Evolutionary conservation across 2,113 vertebrate genomes (phyloP).

Genomic region (Pelecanus crispus): DNA sequence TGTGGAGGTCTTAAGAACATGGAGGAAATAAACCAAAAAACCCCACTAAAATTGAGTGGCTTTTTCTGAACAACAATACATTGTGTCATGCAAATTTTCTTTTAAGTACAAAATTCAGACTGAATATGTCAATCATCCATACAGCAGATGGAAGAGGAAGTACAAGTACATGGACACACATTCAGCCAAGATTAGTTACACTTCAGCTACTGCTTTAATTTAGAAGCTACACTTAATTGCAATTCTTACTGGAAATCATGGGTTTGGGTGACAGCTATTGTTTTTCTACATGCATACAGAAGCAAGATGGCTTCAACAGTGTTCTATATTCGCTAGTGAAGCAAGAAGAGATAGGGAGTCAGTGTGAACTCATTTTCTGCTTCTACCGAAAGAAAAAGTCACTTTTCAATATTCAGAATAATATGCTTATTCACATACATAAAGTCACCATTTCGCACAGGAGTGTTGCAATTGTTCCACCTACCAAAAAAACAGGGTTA

Average conservation of each 20-base stretch:
- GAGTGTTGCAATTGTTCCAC: constrained; percentile 93
- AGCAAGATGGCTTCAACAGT: background rate
- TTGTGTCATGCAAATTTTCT: background rate
- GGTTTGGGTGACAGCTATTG: background rate
- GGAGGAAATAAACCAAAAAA: background rate
- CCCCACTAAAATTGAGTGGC: background rate
- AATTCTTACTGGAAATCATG: background rate
- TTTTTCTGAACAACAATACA: background rate
- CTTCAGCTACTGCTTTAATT: constrained; percentile 32
- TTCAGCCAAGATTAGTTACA: constrained; percentile 44
- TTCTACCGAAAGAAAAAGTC: background rate
- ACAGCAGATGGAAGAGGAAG: background rate
- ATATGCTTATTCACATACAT: constrained; percentile 80
- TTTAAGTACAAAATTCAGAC: background rate
- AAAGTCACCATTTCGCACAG: constrained; percentile 87
- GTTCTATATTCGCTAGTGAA: background rate
- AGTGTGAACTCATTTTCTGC: background rate
- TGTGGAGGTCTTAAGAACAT: constrained; percentile 81
- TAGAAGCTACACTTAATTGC: constrained; percentile 34
- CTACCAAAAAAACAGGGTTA: constrained; percentile 81
- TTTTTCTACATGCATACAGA: constrained; percentile 16
- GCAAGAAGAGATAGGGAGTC: background rate
- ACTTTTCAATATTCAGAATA: background rate
- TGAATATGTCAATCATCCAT: background rate
- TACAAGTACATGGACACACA: background rate